Evolutionary conservation across 1,140 invertebrate species (phyloP).

Genomic region (Saxidomus purpurata): DNA sequence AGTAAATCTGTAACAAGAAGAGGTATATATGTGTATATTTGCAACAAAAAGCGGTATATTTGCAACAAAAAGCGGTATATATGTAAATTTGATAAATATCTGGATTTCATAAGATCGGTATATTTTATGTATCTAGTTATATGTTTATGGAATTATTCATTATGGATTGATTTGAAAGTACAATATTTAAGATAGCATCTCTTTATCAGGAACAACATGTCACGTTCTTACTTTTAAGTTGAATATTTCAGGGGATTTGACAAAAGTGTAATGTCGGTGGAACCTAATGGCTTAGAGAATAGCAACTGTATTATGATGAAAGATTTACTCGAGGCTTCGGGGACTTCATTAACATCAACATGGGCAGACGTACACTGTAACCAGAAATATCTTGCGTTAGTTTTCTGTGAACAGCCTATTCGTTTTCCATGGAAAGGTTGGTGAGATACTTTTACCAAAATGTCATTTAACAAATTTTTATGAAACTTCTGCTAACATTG

Average conservation of each 20-base stretch:
- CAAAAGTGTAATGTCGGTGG: not conserved
- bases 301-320: slow-evolving; percentile 15
- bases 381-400: not conserved
- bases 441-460: too few species aligned
- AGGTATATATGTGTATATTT: too few species aligned
- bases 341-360: not conserved
- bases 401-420: not conserved
- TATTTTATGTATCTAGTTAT: not conserved
- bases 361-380: slow-evolving; percentile 33
- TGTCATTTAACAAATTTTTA: too few species aligned
- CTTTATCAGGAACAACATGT: not conserved
- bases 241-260: slow-evolving; percentile 22
- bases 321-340: not conserved
- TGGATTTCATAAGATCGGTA: not conserved
- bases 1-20: too few species aligned
- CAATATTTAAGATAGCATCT: not conserved
- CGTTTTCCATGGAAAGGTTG: not conserved
- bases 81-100: not conserved
- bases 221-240: not conserved
- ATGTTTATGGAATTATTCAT: not conserved
- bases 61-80: too few species aligned
- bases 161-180: not conserved
- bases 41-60: too few species aligned
- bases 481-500: too few species aligned
- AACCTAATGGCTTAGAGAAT: slow-evolving; percentile 5